These are phyloP conservation scores for Desmophyllum pertusum DNA, from an alignment of 92 coral and sea anemone species.

Conservation along the genomic window DNA sequence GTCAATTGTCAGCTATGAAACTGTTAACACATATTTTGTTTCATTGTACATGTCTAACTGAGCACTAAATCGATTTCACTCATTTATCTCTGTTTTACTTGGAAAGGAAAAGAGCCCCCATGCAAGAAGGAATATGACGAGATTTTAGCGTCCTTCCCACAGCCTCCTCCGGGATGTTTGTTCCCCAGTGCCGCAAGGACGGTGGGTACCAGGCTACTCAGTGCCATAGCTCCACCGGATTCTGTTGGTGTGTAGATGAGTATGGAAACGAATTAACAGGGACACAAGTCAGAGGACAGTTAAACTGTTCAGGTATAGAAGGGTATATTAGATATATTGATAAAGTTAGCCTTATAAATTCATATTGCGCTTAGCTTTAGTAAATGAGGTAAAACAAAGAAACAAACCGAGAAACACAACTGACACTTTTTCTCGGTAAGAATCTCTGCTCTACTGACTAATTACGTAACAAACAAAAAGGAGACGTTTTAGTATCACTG, in stretches of 20 bases:
- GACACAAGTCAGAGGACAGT: conserved; percentile 41
- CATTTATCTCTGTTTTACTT: background rate
- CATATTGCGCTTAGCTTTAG: background rate
- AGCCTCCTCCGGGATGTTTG: conserved; percentile 38
- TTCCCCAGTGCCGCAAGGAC: conserved; percentile 61
- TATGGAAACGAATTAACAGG: conserved; percentile 69
- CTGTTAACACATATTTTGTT: background rate
- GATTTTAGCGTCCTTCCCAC: conserved; percentile 8
- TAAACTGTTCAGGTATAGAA: conserved; percentile 77
- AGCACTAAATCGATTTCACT: background rate
- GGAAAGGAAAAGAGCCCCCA: conserved; percentile 26
- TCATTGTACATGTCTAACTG: background rate
- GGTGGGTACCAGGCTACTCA: conserved; percentile 66
- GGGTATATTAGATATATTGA: no score
- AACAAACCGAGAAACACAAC: no score
- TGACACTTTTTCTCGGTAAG: no score
- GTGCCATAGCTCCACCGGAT: conserved; percentile 57
- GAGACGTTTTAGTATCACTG: no score
- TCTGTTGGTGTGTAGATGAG: conserved; percentile 86
- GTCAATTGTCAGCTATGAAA: no score
- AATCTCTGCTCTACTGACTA: no score
- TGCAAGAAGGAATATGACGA: conserved; percentile 37
- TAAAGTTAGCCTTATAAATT: background rate
- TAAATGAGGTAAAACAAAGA: no score
- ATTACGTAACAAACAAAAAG: no score